Conservation (phyloP, 2,888 invertebrate genomes). For the Drosophila colorata region DNA sequence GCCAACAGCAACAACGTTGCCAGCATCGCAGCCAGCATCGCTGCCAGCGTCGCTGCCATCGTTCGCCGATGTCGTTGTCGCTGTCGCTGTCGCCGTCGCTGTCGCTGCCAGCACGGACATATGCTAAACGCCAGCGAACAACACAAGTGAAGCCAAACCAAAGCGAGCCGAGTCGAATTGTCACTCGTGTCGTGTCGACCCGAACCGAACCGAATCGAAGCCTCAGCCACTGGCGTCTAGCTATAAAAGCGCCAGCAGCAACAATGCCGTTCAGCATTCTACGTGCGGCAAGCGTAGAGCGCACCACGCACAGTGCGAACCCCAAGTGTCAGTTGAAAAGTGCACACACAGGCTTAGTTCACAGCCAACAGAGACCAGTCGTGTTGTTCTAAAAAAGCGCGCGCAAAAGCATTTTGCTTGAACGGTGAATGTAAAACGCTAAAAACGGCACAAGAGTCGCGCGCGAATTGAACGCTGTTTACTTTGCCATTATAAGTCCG, state of each 20-base stretch:
- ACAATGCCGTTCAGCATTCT: slow-evolving; percentile 63
- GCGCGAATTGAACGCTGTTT: slow-evolving; percentile 70
- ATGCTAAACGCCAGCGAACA: slow-evolving; percentile 69
- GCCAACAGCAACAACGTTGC: slow-evolving; percentile 21
- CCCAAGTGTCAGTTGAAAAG: not conserved
- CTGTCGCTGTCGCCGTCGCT: slow-evolving; percentile 23
- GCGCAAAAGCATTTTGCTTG: slow-evolving; percentile 59
- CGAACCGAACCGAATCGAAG: slow-evolving; percentile 7
- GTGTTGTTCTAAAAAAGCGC: slow-evolving; percentile 69
- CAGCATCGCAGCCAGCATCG: slow-evolving; percentile 24
- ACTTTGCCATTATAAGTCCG: slow-evolving; percentile 73
- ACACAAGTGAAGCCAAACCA: slow-evolving; percentile 33
- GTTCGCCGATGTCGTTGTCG: too few species aligned
- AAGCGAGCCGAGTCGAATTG: slow-evolving; percentile 43
- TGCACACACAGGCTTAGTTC: not conserved
- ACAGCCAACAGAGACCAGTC: slow-evolving; percentile 28
- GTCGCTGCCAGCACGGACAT: slow-evolving; percentile 68
- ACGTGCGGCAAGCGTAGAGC: slow-evolving; percentile 71
- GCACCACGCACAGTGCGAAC: slow-evolving; percentile 46
- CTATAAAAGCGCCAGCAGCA: slow-evolving; percentile 58
- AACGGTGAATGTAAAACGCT: slow-evolving; percentile 32
- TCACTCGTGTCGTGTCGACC: slow-evolving; percentile 21
- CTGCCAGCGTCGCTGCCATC: slow-evolving; percentile 24
- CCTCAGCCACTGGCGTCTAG: slow-evolving; percentile 22
- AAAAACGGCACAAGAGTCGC: slow-evolving; percentile 57